Evolutionary conservation across 2,888 invertebrate genomes (phyloP).

Genomic region (Lobophora halterata): DNA sequence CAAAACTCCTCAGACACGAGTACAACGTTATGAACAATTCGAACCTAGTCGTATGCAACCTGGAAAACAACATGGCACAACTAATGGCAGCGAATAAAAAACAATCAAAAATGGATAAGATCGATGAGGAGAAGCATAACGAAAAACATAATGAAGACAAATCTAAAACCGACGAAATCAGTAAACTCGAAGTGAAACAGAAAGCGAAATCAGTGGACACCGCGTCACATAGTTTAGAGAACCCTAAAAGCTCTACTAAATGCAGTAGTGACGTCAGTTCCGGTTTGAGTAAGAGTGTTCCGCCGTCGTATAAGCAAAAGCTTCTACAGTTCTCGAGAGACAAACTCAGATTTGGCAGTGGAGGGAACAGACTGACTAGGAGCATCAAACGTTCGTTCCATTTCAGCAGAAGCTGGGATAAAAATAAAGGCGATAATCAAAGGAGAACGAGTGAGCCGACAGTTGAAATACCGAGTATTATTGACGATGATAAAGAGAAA

Average conservation of each 20-base stretch:
- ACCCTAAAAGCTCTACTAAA: slow-evolving; percentile 68
- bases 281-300: slow-evolving; percentile 74
- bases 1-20: slow-evolving; percentile 69
- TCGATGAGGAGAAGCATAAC: slow-evolving; percentile 63
- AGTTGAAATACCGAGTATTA: slow-evolving; percentile 54
- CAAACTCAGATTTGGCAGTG: slow-evolving; percentile 71
- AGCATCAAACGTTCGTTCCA: slow-evolving; percentile 75
- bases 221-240: slow-evolving; percentile 71
- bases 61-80: slow-evolving; percentile 76
- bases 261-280: slow-evolving; percentile 67
- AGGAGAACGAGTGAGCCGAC: slow-evolving; percentile 72
- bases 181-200: slow-evolving; percentile 51
- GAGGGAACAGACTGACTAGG: slow-evolving; percentile 69
- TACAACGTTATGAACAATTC: slow-evolving; percentile 74
- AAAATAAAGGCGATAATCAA: slow-evolving; percentile 62
- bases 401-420: slow-evolving; percentile 72
- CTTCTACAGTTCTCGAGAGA: slow-evolving; percentile 73
- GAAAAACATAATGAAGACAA: slow-evolving; percentile 8
- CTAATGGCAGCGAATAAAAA: slow-evolving; percentile 63
- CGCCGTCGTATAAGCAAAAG: slow-evolving; percentile 76
- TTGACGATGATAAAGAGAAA: slow-evolving; percentile 50
- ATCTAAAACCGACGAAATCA: slow-evolving; percentile 27
- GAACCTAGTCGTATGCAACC: slow-evolving; percentile 72
- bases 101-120: slow-evolving; percentile 69
- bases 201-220: slow-evolving; percentile 62